Evolutionary conservation across 2,797 vertebrate genomes (phyloP).

Genomic region (Sebastes kiyomatsui): DNA sequence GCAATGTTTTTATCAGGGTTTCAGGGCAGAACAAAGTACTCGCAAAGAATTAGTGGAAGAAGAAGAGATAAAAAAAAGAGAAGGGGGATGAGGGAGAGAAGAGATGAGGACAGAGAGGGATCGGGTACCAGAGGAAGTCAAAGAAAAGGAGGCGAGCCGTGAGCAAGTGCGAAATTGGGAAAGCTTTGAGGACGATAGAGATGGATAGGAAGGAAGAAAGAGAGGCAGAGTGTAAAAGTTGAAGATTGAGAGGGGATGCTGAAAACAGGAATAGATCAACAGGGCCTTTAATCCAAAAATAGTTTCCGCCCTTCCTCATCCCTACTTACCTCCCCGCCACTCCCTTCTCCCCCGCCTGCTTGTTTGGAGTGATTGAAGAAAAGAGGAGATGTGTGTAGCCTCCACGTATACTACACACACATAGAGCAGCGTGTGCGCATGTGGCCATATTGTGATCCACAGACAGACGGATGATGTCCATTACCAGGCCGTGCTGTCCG

Average conservation of each 20-base stretch:
- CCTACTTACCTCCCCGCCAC: conserved; percentile 42
- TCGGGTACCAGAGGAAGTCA: conserved; percentile 18
- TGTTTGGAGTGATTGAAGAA: conserved; percentile 64
- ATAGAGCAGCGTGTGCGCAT: conserved; percentile 2
- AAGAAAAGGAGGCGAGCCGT: conserved; percentile 21
- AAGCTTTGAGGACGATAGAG: conserved; percentile 58
- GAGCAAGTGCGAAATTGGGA: conserved; percentile 40
- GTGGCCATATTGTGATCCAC: conserved; percentile 50
- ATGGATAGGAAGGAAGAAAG: conserved; percentile 52
- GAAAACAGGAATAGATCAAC: conserved; percentile 77
- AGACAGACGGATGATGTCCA: conserved; percentile 73
- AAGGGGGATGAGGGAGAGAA: conserved; percentile 18
- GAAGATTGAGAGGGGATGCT: conserved; percentile 64
- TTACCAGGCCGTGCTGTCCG: conserved; percentile 57
- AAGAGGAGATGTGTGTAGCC: conserved; percentile 36
- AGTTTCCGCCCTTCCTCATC: conserved; percentile 58
- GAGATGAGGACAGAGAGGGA: conserved; percentile 31
- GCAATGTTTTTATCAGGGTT: conserved; percentile 37
- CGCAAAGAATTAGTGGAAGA: conserved; percentile 30
- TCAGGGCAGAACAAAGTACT: conserved; percentile 28
- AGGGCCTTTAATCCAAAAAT: conserved; percentile 75
- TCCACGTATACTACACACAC: neutral
- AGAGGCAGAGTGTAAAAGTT: conserved; percentile 59
- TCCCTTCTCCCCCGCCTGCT: conserved; percentile 35
- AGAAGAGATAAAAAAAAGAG: conserved; percentile 18